Percentiles rank a stretch among this genome's conserved stretches.
phyloP scores from a whole-genome alignment of 1,140 invertebrate genomes.

The Drosophila biarmipes region DNA sequence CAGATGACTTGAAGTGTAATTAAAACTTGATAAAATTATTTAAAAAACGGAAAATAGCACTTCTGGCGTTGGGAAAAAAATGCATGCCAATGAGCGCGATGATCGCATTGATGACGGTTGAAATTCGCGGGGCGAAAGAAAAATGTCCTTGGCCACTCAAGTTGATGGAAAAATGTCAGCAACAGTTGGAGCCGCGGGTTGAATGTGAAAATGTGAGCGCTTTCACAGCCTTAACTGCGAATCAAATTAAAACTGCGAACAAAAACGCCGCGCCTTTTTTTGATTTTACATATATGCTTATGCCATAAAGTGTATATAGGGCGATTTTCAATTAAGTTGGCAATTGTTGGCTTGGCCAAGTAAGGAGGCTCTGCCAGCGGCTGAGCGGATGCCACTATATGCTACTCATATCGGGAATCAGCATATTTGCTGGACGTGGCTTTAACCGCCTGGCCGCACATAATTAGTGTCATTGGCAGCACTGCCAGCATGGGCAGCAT shows the following conservation, averaged over 20 bases:
- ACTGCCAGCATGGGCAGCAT: constrained; percentile 29
- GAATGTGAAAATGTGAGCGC: constrained; percentile 57
- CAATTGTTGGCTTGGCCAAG: constrained; percentile 61
- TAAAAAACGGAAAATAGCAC: constrained; percentile 22
- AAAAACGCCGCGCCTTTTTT: constrained; percentile 1
- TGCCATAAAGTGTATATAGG: constrained; percentile 20
- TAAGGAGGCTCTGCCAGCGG: constrained; percentile 7
- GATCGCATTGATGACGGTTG: constrained; percentile 23
- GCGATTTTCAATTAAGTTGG: constrained; percentile 69
- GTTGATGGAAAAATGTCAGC: constrained; percentile 76
- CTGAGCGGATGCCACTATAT: background rate
- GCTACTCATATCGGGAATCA: constrained; percentile 33
- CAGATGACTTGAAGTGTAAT: constrained; percentile 33
- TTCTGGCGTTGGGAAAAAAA: background rate
- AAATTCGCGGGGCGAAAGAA: constrained; percentile 28
- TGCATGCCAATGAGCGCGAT: constrained; percentile 5
- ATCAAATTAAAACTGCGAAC: constrained; percentile 57
- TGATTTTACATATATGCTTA: background rate
- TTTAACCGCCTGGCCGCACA: constrained; percentile 55
- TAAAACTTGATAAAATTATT: constrained; percentile 37
- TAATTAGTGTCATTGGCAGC: constrained; percentile 72
- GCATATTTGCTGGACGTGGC: constrained; percentile 49
- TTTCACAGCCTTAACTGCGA: constrained; percentile 34
- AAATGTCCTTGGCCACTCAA: constrained; percentile 56
- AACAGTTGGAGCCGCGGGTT: constrained; percentile 65